Evolutionary conservation across 2,113 vertebrate genomes (phyloP), one percentile per base, ranked within the genome.

Genomic region (Dasyurus viverrinus): DNA sequence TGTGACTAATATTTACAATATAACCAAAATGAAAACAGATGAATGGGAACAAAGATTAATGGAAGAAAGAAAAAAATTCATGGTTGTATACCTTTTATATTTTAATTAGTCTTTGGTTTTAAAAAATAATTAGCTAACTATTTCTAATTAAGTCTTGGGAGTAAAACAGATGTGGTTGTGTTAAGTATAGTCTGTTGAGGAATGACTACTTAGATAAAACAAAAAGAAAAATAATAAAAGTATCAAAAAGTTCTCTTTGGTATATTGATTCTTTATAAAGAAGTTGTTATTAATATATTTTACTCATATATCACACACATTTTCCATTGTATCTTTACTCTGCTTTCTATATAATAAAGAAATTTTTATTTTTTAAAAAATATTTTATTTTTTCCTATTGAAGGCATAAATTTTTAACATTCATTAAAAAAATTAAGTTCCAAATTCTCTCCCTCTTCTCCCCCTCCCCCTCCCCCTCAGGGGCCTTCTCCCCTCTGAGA

Each of bases 21-120:
- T 98, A 94, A 97, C 94, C 89, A 98, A 94, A 96, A 89, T 36
- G 42, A 98, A 98, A 94, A 97, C 98, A 92, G 97, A 99, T 0
- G 97, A 98, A 76, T 42, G 98, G 91, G 97, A 99, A 95, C 91
- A 97, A 30, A 95, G 98, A 94, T 96, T 91, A 95, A 76, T 97
- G 76, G 95, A 94, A 93, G 96, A 96, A 89, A 98, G 97, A 97
- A 97, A 96, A 57, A 97, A 94, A 89, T 98, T 98, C 92, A 98
- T 98, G 98, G 98, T 98, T 92, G 90, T 96, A 53, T 93, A n/a
- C 90, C 68, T 92, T 54, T 92, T 95, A 23, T 42, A 25, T 94
- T 95, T 27, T 76, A 92, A 12, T 94, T 92, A 89, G 47, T 47
- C 92, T 42, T 96, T 36, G 95, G 76, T 91, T 91, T n/a, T 89